Evolutionary conservation across 2,113 vertebrate species (phyloP).

Genomic region (Oreotrochilus melanogaster): DNA sequence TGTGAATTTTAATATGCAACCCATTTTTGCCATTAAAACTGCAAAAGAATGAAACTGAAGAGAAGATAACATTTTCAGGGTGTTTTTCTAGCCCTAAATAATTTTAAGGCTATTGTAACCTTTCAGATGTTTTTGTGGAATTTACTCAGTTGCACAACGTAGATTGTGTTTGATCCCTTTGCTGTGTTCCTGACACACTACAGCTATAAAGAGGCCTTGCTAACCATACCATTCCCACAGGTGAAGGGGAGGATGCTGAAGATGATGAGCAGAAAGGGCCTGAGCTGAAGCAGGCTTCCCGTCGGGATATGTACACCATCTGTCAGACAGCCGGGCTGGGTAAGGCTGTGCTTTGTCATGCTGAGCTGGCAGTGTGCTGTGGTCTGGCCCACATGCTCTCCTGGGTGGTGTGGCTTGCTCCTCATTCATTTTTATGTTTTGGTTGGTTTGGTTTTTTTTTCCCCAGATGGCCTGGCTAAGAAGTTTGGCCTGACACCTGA

Average conservation of each 20-base stretch:
- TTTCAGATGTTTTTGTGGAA: not conserved
- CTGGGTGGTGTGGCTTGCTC: not conserved
- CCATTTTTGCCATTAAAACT: not conserved
- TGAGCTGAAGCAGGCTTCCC: constrained; percentile 95
- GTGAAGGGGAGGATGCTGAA: constrained; percentile 86
- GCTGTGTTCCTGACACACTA: not conserved
- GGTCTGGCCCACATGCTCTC: not conserved
- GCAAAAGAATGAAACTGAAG: not conserved
- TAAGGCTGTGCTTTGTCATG: constrained; percentile 53
- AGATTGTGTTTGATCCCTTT: not conserved
- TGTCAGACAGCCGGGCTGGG: constrained; percentile 95
- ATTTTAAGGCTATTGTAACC: not conserved
- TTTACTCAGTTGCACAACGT: not conserved
- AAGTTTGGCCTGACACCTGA: constrained; percentile 98
- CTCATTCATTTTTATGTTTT: no score
- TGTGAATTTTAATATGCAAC: not conserved
- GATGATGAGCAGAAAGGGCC: constrained; percentile 95
- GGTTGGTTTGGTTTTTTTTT: no score
- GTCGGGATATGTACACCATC: constrained; percentile 98
- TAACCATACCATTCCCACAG: constrained; percentile 41
- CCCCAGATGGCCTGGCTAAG: constrained; percentile 84
- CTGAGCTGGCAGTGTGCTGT: not conserved
- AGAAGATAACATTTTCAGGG: not conserved
- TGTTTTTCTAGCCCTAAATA: not conserved
- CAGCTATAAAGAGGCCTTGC: not conserved